These are phyloP conservation scores for Drosophila baimaii DNA, from an alignment of 1,140 invertebrate species.

Conservation along the genomic window DNA sequence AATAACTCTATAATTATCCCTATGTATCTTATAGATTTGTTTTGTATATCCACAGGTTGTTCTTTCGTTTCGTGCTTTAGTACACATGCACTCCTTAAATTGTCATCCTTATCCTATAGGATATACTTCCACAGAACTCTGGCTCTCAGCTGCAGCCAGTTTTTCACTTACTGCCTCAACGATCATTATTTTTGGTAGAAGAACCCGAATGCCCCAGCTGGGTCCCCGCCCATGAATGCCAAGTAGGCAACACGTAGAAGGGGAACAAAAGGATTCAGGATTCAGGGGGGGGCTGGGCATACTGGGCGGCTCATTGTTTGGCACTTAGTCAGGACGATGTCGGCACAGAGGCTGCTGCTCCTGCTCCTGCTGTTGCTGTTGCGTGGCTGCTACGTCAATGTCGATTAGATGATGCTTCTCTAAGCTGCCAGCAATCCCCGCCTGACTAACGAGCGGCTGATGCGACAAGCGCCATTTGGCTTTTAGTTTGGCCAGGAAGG, in stretches of 20 bases:
- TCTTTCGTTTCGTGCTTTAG: background rate
- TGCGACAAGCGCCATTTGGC: slow-evolving; percentile 77
- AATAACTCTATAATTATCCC: no score
- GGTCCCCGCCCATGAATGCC: slow-evolving; percentile 43
- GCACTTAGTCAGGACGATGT: slow-evolving; percentile 69
- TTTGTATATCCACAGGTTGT: background rate
- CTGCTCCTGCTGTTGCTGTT: slow-evolving; percentile 15
- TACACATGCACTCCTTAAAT: background rate
- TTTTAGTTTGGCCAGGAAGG: slow-evolving; percentile 57
- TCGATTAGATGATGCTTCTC: slow-evolving; percentile 73
- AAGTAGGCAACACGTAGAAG: slow-evolving; percentile 28
- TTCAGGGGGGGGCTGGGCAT: no score
- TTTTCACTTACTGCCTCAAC: slow-evolving; percentile 23
- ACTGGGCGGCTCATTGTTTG: slow-evolving; percentile 73
- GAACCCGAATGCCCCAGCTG: background rate
- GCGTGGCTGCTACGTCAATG: slow-evolving; percentile 65
- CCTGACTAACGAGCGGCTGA: slow-evolving; percentile 74
- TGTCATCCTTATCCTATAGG: background rate
- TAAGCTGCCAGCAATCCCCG: slow-evolving; percentile 35
- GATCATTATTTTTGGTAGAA: slow-evolving; percentile 32
- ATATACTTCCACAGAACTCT: background rate
- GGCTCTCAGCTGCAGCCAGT: slow-evolving; percentile 21
- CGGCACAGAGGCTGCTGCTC: slow-evolving; percentile 22
- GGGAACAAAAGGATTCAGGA: slow-evolving; percentile 30
- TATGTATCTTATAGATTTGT: background rate